These are phyloP conservation scores for Arnoldichthys spilopterus DNA, from an alignment of 2,797 vertebrate species.

Conservation along the genomic window DNA sequence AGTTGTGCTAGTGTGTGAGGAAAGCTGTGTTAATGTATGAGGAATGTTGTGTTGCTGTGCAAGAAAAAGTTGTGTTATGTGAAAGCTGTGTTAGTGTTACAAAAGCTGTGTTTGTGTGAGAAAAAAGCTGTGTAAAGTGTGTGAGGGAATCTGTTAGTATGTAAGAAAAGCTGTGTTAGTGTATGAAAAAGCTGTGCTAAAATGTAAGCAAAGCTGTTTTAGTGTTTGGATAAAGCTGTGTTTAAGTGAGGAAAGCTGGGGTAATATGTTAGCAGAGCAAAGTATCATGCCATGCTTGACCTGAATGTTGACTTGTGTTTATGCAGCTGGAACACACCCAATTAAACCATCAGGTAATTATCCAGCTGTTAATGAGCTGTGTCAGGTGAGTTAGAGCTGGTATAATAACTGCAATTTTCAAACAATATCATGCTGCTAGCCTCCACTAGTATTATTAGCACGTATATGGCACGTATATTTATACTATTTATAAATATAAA, in stretches of 20 bases:
- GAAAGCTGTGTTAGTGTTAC: neutral
- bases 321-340: neutral
- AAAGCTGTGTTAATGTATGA: neutral
- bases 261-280: too few species aligned
- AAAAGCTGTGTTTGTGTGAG: neutral
- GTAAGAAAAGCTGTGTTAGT: too few species aligned
- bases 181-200: too few species aligned
- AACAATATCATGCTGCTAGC: neutral
- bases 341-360: neutral
- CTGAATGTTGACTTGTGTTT: neutral
- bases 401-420: neutral
- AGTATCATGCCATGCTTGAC: neutral
- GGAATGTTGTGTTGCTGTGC: neutral
- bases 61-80: too few species aligned
- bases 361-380: neutral
- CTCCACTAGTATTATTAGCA: too few species aligned
- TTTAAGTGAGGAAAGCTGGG: too few species aligned
- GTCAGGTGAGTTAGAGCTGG: conserved; percentile 1
- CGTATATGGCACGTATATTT: too few species aligned
- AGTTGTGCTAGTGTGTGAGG: neutral
- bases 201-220: too few species aligned
- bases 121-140: neutral
- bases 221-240: too few species aligned
- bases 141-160: too few species aligned
- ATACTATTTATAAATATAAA: too few species aligned